Evolutionary conservation across 2,113 vertebrate species (phyloP), one percentile per base, ranked within the genome.

Genomic region (Callospermophilus lateralis): DNA sequence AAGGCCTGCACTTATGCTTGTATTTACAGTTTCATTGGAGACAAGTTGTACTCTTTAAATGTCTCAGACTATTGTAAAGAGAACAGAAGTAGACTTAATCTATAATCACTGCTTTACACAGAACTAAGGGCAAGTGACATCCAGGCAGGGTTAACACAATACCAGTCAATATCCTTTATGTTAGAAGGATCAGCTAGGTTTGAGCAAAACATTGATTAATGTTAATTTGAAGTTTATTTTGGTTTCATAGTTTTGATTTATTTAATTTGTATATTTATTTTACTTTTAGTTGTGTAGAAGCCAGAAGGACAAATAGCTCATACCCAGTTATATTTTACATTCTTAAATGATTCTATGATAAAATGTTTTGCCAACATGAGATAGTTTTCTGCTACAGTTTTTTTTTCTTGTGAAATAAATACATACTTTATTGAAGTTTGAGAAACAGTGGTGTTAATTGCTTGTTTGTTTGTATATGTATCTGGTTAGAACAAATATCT

Each of bases 21-120:
- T 97, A 32, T 95, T 96, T 94, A 76, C 34, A 37, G 10, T 93
- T 94, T 85, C 26, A 7, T 0, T 84, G 51, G 67, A 93, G 61
- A 90, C 45, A 96, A 96, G 45, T 73, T 92, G 84, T 90, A 42
- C 70, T 97, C 65, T 92, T 93, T 84, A 95, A 95, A 95, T 81
- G 32, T 86, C 90, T 80, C 87, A 89, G 81, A n/a, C 72, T 92
- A 42, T 92, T 96, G 80, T 90, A 87, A 97, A 83, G 87, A 94
- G 58, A 94, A 92, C 28, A 45, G 84, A 97, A 39, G 58, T 93
- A 70, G 32, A 76, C 37, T 97, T 93, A 84, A 92, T 84, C 68
- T 30, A 8, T 84, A 89, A 77, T 96, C 26, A 74, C 24, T 45
- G 51, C 73, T 95, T 76, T 81, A 74, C 4, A 89, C 12, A 16